Base-by-base conservation (phyloP, 2,113 vertebrate genomes). In the Loxodonta africana region DNA sequence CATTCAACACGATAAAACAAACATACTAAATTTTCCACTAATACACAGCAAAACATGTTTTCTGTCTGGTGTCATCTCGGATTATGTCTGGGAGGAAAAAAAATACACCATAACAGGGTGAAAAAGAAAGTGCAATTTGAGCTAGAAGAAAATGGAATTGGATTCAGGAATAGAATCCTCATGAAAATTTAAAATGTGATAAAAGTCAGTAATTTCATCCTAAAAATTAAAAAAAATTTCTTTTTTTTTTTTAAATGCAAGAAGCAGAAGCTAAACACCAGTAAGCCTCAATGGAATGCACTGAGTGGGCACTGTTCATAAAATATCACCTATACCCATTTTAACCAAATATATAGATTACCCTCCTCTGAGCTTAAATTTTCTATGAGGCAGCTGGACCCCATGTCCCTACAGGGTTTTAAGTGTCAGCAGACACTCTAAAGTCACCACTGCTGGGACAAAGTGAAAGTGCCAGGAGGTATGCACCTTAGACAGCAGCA, bases 121-220 rank as follows among this genome's bases (percentile, higher is more conserved):
- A 85, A 81, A 92, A 84, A 90, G 23, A 87, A 25, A 86, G 8
- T 91, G 20, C 14, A 71, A 46, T 71, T 44, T 17, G 41, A 81
- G 4, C 6, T 23, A 77, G 12, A 83, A 85, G 33, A 60, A 44
- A 88, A 78, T 33, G 23, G 14, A 26, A 76, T 1, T 71, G 18
- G 12, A 65, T 51, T 94, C 12, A 71, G 93, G 88, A 97, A 91
- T 37, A 90, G 53, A 92, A 94, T 57, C 3, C 63, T 84, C 65
- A 84, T 69, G 26, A 81, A 94, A 69, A 63, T 69, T 89, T 86
- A 81, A 77, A 23, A 44, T 74, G 46, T 44, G 4, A 83, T 4
- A 86, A 76, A 83, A 73, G 25, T 91, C 37, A 94, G 44, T 86
- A 90, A 92, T 83, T 89, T 82, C 80, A 95, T 30, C 53, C 17